These are phyloP conservation scores for Drosophila bifasciata DNA, from an alignment of 1,140 invertebrate species.

Conservation along the genomic window DNA sequence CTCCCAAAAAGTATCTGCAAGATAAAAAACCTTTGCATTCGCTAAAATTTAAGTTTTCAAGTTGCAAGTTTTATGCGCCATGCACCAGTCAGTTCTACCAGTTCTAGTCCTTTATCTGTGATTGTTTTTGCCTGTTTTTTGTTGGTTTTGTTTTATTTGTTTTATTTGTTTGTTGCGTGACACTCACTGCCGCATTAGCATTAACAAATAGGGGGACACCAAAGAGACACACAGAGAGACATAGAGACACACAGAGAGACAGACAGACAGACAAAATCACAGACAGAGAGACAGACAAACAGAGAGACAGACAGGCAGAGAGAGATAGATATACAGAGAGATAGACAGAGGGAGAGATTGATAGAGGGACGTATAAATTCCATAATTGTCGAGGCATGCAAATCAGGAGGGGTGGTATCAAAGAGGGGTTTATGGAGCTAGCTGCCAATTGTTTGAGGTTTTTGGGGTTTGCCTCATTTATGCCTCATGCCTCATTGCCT, in stretches of 20 bases:
- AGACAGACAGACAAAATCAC: background rate
- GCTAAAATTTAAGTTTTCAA: conserved; percentile 9
- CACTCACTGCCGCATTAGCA: conserved; percentile 61
- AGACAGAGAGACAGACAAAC: conserved; percentile 16
- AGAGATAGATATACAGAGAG: conserved; percentile 35
- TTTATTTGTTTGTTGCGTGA: conserved; percentile 34
- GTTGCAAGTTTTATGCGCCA: conserved; percentile 56
- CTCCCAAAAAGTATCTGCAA: conserved; percentile 64
- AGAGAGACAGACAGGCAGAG: conserved; percentile 38
- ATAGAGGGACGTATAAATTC: conserved; percentile 9
- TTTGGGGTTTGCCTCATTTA: conserved; percentile 1
- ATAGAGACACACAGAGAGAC: conserved; percentile 26
- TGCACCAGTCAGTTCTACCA: conserved; percentile 48
- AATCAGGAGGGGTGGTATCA: too few relatives aligned
- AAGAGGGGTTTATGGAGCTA: conserved; percentile 10
- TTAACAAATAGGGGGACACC: conserved; percentile 57
- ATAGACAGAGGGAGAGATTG: conserved; percentile 23
- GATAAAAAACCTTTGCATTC: conserved; percentile 46
- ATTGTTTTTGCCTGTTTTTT: conserved; percentile 19
- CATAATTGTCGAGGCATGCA: conserved; percentile 24
- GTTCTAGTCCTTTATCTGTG: conserved; percentile 57
- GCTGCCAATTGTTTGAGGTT: conserved; percentile 20
- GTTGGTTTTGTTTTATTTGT: conserved; percentile 17
- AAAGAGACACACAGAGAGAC: too few relatives aligned
- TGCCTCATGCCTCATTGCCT: too few relatives aligned